Conservation (phyloP, 1,140 invertebrate genomes). For the Eurosta solidaginis region DNA sequence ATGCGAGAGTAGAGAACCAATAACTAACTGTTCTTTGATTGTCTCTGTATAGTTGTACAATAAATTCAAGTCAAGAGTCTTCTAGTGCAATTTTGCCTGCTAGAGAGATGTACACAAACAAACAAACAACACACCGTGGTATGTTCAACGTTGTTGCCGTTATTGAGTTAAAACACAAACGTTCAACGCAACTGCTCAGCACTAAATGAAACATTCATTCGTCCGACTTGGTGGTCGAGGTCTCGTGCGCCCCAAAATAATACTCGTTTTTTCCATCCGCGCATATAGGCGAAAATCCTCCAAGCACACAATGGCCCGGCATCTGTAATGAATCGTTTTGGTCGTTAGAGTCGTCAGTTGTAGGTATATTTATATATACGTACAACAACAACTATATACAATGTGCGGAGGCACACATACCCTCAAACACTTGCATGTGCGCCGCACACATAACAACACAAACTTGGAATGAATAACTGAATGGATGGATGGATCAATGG, state of each 20-base stretch:
- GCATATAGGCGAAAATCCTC: conserved; percentile 24
- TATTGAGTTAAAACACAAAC: conserved; percentile 8
- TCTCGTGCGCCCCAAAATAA: conserved; percentile 33
- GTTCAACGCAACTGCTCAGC: conserved; percentile 22
- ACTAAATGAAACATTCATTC: conserved; percentile 29
- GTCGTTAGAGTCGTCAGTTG: not conserved
- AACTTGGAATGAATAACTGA: not conserved
- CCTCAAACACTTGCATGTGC: not conserved
- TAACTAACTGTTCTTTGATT: no score
- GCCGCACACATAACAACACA: not conserved
- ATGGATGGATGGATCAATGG: conserved; percentile 7
- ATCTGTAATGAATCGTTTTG: no score
- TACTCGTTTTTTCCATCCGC: conserved; percentile 27
- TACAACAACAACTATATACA: conserved; percentile 6
- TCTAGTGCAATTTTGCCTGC: no score
- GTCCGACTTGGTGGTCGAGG: conserved; percentile 18
- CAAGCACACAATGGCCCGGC: not conserved
- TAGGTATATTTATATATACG: conserved; percentile 1
- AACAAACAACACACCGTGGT: not conserved
- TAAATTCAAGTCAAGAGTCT: no score
- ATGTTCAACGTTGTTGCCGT: no score
- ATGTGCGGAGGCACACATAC: not conserved
- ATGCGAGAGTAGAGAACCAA: no score
- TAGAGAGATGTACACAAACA: not conserved
- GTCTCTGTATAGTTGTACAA: no score